These are phyloP conservation scores for Galeopsomyia nigrocyanea DNA, from an alignment of 2,888 invertebrate species.

Conservation along the genomic window DNA sequence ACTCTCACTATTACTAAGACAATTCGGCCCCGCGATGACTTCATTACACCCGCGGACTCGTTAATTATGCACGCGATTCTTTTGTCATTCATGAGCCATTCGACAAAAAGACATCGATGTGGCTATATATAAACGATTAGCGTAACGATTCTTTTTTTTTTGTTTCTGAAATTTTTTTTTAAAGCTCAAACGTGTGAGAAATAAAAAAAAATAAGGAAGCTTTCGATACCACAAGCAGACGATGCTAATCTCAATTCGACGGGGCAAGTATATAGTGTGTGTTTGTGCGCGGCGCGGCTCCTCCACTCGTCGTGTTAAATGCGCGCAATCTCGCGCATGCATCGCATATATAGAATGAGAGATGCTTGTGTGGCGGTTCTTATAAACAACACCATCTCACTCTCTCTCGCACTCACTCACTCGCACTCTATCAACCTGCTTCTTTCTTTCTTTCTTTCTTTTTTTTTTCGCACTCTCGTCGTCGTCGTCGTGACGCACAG, in stretches of 20 bases:
- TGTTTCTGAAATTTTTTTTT: conserved; percentile 35
- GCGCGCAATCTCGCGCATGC: conserved; percentile 58
- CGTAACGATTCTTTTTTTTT: conserved; percentile 26
- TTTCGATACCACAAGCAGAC: conserved; percentile 29
- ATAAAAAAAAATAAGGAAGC: neutral
- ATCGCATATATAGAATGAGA: conserved; percentile 53
- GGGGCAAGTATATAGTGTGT: conserved; percentile 11
- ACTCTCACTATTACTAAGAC: conserved; percentile 28
- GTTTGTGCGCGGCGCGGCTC: conserved; percentile 36
- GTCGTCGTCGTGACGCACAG: conserved; percentile 34
- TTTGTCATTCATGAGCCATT: conserved; percentile 48
- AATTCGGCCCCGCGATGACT: conserved; percentile 42
- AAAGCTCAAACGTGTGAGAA: neutral
- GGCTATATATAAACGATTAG: conserved; percentile 38
- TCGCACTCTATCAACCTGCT: conserved; percentile 56
- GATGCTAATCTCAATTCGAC: conserved; percentile 42
- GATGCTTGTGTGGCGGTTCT: conserved; percentile 48
- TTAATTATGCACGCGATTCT: conserved; percentile 46
- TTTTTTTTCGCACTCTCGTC: neutral
- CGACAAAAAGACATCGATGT: conserved; percentile 17
- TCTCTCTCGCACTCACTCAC: conserved; percentile 58
- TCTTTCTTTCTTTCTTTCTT: conserved; percentile 32
- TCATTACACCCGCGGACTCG: conserved; percentile 44
- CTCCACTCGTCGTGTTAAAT: conserved; percentile 40
- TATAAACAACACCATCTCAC: conserved; percentile 68